Conservation (phyloP, 1,140 invertebrate species). For the Probaryconus sp. region DNA sequence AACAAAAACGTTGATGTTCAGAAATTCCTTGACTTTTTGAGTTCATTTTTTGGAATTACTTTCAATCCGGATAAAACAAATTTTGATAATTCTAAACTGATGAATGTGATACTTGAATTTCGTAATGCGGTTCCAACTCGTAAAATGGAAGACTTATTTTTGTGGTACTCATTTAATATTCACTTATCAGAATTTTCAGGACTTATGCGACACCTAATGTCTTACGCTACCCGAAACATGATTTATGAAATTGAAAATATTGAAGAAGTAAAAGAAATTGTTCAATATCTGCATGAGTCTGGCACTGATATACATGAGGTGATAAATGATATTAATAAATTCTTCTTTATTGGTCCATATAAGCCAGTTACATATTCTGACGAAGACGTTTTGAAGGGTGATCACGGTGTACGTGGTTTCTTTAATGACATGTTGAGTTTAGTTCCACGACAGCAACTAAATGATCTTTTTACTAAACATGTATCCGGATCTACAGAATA, state of each 20-base stretch:
- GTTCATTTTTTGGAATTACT: neutral
- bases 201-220: slow-evolving; percentile 40
- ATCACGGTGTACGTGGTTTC: no score
- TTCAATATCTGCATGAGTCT: slow-evolving; percentile 42
- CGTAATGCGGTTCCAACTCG: slow-evolving; percentile 12
- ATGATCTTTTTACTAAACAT: slow-evolving; percentile 30
- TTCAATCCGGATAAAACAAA: neutral
- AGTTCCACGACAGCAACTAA: slow-evolving; percentile 8
- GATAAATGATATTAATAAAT: slow-evolving; percentile 7
- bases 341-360: slow-evolving; percentile 13
- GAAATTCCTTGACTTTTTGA: neutral
- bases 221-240: slow-evolving; percentile 54
- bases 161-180: slow-evolving; percentile 27
- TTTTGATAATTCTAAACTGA: neutral
- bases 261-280: slow-evolving; percentile 42
- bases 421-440: no score
- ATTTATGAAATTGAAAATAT: slow-evolving; percentile 49
- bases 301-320: slow-evolving; percentile 44
- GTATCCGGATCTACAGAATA: slow-evolving; percentile 24
- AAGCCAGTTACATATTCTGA: neutral
- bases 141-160: neutral
- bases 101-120: slow-evolving; percentile 41
- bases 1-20: slow-evolving; percentile 7
- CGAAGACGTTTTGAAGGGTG: slow-evolving; percentile 24
- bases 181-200: slow-evolving; percentile 36